Evolutionary conservation across 2,113 vertebrate species (phyloP).

Genomic region (Pangasianodon gigas): DNA sequence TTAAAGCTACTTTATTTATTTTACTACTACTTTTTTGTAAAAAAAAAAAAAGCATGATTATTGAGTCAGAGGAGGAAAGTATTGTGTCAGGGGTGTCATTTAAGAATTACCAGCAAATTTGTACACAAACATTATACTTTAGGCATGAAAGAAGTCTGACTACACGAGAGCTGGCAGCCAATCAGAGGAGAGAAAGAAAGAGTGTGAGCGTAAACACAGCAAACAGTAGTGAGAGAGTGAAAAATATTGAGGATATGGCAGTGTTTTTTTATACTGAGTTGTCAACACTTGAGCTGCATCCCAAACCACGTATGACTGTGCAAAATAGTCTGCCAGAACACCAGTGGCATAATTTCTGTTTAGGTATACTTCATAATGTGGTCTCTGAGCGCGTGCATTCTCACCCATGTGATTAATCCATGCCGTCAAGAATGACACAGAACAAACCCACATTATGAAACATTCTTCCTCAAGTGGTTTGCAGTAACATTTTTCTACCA

Average conservation of each 20-base stretch:
- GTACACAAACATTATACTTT: neutral
- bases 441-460: neutral
- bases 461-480: neutral
- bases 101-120: neutral
- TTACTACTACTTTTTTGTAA: neutral
- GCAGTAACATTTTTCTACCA: neutral
- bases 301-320: neutral
- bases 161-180: neutral
- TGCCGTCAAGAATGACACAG: neutral
- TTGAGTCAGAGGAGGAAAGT: neutral
- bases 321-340: neutral
- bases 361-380: neutral
- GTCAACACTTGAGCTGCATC: neutral
- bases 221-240: neutral
- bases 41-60: neutral
- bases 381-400: neutral
- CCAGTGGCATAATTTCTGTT: neutral
- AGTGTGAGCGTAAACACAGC: neutral
- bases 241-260: neutral
- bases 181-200: neutral
- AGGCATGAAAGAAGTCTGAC: neutral
- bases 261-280: neutral
- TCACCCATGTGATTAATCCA: neutral
- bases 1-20: neutral
- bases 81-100: neutral